Percentiles rank a stretch among this genome's conserved stretches.
These are phyloP conservation scores for Standfussiana lucernea DNA, from an alignment of 2,888 invertebrate genomes.

Conservation along the genomic window DNA sequence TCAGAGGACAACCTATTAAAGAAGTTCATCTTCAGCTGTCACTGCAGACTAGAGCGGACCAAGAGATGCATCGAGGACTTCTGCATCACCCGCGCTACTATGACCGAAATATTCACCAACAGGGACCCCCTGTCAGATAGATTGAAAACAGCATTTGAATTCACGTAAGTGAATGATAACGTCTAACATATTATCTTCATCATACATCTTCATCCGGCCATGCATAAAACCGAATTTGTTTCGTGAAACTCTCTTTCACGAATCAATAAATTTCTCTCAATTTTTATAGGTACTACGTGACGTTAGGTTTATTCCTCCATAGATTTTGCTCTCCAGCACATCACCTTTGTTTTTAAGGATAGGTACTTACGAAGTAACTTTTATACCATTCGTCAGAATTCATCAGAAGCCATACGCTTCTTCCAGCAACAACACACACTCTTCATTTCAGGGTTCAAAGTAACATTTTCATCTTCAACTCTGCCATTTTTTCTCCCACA, in stretches of 20 bases:
- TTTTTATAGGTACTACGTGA: neutral
- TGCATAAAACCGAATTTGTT: neutral
- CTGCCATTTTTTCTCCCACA: neutral
- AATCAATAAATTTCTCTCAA: too few relatives aligned
- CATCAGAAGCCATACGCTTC: too few relatives aligned
- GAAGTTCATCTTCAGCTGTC: conserved; percentile 90
- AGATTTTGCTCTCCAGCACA: neutral
- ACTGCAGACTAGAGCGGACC: conserved; percentile 90
- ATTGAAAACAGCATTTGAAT: conserved; percentile 76
- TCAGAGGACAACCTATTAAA: conserved; percentile 89
- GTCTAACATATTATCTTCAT: neutral
- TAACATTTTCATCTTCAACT: neutral
- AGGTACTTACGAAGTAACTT: neutral
- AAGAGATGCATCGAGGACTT: conserved; percentile 89
- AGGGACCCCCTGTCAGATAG: conserved; percentile 78
- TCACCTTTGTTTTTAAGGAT: neutral
- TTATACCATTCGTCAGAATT: neutral
- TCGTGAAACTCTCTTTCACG: neutral
- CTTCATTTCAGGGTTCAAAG: neutral
- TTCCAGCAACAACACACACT: neutral
- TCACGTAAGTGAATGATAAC: conserved; percentile 76
- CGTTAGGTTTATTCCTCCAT: neutral
- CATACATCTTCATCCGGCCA: neutral
- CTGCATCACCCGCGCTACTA: conserved; percentile 80
- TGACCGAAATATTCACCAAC: conserved; percentile 79